Base-by-base conservation (phyloP, 2,888 invertebrate genomes). In the Lasioglossum villosulum region DNA sequence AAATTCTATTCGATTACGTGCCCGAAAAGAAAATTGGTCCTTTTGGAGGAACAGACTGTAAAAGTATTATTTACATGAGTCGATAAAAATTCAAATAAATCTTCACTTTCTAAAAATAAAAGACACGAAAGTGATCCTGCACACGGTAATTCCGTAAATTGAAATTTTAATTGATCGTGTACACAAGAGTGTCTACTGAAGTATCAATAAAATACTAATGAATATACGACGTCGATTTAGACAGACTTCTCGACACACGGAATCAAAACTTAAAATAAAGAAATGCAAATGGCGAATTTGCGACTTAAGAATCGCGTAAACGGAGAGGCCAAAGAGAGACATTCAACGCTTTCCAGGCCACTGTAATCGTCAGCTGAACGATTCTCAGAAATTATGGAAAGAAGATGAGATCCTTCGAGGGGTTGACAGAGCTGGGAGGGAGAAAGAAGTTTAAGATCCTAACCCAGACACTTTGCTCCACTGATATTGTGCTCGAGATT, bases 401-500 rank as follows among this genome's bases (percentile, higher is more conserved):
- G 66, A 37, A 23, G 68, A 68, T 37, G 68, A 68, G 68, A 37
- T 37, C 34, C 68, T 23, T 34, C 68, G 68, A 34, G 23, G 23
- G 23, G 10, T 23, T 37, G 34, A 23, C 68, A 68, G 68, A 37
- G 34, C 34, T 19, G 23, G 34, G 4, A 63, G 63, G 2, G 30
- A 10, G 68, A 68, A 4, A 68, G 19, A 68, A 68, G 68, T 68
- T 68, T 37, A 37, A 68, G 37, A 68, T 68, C 68, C n/a, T n/a
- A n/a, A 68, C 37, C 16, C 30, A 34, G 68, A 68, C 34, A 68
- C 68, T 68, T 68, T 37, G 68, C 68, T 68, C 34, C 68, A 37
- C 68, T 68, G 68, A 68, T 68, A 68, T 37, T 37, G 68, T 68
- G 68, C 68, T 37, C 34, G 68, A 37, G 68, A 70, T 70, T 70